Conservation (phyloP, 2,888 invertebrate genomes). For the Orthonevra nobilis region DNA sequence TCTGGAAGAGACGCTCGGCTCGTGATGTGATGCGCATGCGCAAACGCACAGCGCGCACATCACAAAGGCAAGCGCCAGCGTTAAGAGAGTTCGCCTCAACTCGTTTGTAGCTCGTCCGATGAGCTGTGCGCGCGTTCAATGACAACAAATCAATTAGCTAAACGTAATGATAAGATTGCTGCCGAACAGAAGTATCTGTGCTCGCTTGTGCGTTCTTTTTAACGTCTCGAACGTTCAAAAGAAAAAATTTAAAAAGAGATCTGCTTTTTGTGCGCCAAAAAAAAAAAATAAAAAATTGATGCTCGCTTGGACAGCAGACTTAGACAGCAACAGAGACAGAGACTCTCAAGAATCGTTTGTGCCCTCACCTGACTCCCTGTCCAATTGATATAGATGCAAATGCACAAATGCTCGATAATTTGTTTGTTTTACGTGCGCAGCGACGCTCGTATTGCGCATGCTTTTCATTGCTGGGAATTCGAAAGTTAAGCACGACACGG, state of each 20-base stretch:
- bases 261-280: too few relatives aligned
- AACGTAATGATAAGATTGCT: slow-evolving; percentile 70
- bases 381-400: slow-evolving; percentile 64
- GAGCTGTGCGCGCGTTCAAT: slow-evolving; percentile 44
- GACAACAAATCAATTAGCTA: slow-evolving; percentile 70
- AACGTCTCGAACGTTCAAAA: slow-evolving; percentile 3
- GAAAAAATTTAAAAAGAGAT: slow-evolving; percentile 25
- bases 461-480: slow-evolving; percentile 73
- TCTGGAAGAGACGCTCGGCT: slow-evolving; percentile 5
- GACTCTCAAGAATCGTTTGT: slow-evolving; percentile 39
- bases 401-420: slow-evolving; percentile 56
- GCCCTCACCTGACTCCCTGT: slow-evolving; percentile 57
- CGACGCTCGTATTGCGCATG: not conserved
- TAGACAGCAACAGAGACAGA: too few relatives aligned
- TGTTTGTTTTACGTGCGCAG: slow-evolving; percentile 50
- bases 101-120: slow-evolving; percentile 16
- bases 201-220: slow-evolving; percentile 34
- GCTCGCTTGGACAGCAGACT: slow-evolving; percentile 44
- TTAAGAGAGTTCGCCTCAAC: too few relatives aligned
- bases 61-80: slow-evolving; percentile 23
- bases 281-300: slow-evolving; percentile 66
- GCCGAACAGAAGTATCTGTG: slow-evolving; percentile 22
- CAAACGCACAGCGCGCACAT: slow-evolving; percentile 35
- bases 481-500: slow-evolving; percentile 77
- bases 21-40: slow-evolving; percentile 2